Base-by-base conservation (phyloP, 2,113 vertebrate genomes). In the Leptobrachium ailaonicum region DNA sequence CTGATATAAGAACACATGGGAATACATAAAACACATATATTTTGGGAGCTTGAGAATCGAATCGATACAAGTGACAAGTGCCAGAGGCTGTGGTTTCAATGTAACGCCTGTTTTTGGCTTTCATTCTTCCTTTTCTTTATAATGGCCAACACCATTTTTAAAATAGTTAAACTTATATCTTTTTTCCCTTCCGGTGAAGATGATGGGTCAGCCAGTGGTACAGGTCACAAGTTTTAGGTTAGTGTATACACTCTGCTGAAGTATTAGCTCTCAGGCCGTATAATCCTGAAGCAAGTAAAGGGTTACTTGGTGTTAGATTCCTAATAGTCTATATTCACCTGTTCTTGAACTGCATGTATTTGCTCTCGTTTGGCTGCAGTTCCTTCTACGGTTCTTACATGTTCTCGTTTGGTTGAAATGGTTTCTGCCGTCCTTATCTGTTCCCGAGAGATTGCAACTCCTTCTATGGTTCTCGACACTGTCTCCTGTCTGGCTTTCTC, bases 271-370 rank as follows among this genome's bases (percentile, higher is more conserved):
- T 14, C 13, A 4, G 56, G 56, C 56, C 2, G 9, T 12, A 60
- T 60, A 4, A 12, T 58, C 13, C 10, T 58, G 41, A 41, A 14
- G 4, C 62, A 42, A 73, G 71, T 70, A 40, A 85, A 43, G 63
- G 75, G 79, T 85, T 71, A 82, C 43, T 82, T 85, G 84, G 76
- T 69, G 79, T 84, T 82, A 86, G 66, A 68, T 82, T 78, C 1
- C n/a, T 20, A 78, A 66, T 56, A 47, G 60, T 50, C 10, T 66
- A 53, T 60, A 89, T 89, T 93, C 90, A 94, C 92, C 85, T 86
- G 91, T 88, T 86, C 89, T 83, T 91, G 91, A 66, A 77, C 88
- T 88, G 91, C 75, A 85, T 87, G 88, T 73, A 92, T 87, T 84
- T 91, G 86, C 82, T 92, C 87, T 75, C 87, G 86, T 83, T 84